These are phyloP conservation scores for Chroicocephalus ridibundus DNA, from an alignment of 2,113 vertebrate species.

Conservation along the genomic window DNA sequence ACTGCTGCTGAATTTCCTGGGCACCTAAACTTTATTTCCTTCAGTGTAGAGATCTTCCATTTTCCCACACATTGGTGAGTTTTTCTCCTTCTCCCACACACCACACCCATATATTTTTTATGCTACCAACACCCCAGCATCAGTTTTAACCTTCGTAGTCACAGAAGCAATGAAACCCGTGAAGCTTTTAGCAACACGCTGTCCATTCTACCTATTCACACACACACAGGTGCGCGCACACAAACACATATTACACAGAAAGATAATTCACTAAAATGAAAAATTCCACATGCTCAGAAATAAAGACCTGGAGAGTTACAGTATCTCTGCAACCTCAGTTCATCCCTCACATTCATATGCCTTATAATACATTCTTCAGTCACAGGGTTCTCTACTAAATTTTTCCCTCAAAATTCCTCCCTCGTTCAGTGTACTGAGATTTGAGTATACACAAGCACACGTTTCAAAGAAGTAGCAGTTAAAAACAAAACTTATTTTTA, in stretches of 20 bases:
- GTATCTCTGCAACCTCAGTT: not conserved
- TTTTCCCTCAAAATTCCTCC: not conserved
- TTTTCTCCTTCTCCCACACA: not conserved
- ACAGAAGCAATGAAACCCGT: not conserved
- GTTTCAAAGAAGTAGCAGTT: not conserved
- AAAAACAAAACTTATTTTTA: not conserved
- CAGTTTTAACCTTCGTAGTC: not conserved
- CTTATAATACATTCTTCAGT: not conserved
- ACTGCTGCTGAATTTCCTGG: not conserved
- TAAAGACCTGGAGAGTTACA: not conserved
- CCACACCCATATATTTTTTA: not conserved
- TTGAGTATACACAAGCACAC: not conserved
- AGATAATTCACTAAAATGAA: not conserved
- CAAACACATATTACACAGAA: not conserved
- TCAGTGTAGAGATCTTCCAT: not conserved
- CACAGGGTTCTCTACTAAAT: not conserved
- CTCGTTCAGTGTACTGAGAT: not conserved
- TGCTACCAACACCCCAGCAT: not conserved
- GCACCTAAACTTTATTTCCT: not conserved
- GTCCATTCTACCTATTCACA: not conserved
- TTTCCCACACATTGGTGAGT: not conserved
- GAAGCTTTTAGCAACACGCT: not conserved
- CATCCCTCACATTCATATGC: not conserved
- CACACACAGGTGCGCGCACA: rapidly evolving
- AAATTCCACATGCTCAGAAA: not conserved